phyloP scores from a whole-genome alignment of 1,140 invertebrate genomes.

The Drosophila pallidifrons region DNA sequence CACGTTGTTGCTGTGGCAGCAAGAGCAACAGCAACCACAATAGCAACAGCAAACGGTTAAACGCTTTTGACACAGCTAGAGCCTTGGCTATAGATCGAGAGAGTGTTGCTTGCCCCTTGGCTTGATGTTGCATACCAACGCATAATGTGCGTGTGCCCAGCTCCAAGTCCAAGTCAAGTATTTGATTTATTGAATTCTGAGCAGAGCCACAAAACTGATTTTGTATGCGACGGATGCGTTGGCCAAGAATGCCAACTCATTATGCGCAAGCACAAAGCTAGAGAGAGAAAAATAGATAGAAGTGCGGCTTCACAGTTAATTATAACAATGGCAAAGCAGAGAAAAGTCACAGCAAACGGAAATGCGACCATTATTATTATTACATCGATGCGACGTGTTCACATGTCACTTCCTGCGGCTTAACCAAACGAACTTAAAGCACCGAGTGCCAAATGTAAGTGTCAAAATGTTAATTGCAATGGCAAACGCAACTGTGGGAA shows the following conservation, averaged over 20 bases:
- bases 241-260: constrained; percentile 77
- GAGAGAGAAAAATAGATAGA: background rate
- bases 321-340: constrained; percentile 66
- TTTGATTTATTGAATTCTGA: constrained; percentile 78
- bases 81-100: constrained; percentile 18
- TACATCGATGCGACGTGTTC: constrained; percentile 48
- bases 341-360: constrained; percentile 64
- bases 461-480: constrained; percentile 72
- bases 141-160: constrained; percentile 78
- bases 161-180: constrained; percentile 9
- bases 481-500: constrained; percentile 28
- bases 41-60: constrained; percentile 57
- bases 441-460: constrained; percentile 61
- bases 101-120: constrained; percentile 11
- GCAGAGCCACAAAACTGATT: constrained; percentile 55
- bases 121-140: constrained; percentile 60
- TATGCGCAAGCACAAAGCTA: constrained; percentile 41
- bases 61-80: constrained; percentile 45
- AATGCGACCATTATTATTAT: constrained; percentile 34
- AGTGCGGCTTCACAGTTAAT: constrained; percentile 66
- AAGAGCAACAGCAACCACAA: constrained; percentile 27
- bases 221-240: constrained; percentile 69
- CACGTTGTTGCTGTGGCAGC: constrained; percentile 57
- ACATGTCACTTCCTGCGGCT: constrained; percentile 62
- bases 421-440: constrained; percentile 14